Base-by-base conservation (phyloP, 2,113 vertebrate species). In the Clinocottus analis region DNA sequence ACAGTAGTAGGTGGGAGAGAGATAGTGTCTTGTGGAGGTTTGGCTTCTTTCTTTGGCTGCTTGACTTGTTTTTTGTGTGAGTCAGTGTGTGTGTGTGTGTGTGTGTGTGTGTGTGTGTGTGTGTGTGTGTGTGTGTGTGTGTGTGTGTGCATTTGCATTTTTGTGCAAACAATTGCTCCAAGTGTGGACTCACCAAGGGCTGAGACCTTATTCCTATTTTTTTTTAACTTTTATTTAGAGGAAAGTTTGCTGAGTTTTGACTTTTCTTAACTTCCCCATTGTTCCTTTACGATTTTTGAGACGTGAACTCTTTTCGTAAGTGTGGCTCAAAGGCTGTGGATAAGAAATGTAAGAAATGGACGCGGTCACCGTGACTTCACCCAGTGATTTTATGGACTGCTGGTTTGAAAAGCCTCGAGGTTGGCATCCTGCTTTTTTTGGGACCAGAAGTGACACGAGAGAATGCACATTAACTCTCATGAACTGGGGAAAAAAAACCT, bases 201-300 rank as follows among this genome's bases (percentile, higher is more conserved):
- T n/a, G n/a, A n/a, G n/a, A n/a, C 23, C 14, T 84, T 83, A 64
- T 70, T 39, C 17, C 41, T 55, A n/a, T 79, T 69, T 82, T 79
- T 69, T 82, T 72, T 37, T 51, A 25, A 56, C 45, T 23, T 43
- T 37, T 68, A 60, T 73, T 66, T 66, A 39, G 17, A 10, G 49
- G 51, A 49, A 31, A 23, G 73, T 39, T 71, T 66, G 29, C 55
- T 55, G 37, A n/a, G n/a, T n/a, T n/a, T n/a, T n/a, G n/a, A n/a
- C n/a, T n/a, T n/a, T n/a, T n/a, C n/a, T n/a, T n/a, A n/a, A n/a
- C n/a, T n/a, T n/a, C n/a, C n/a, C n/a, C n/a, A n/a, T n/a, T n/a
- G n/a, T n/a, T n/a, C n/a, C 33, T 35, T 12, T 1, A 2, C 1
- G 3, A 14, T 37, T 17, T 39, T 25, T 62, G 1, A 23, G 21